Percentiles rank a stretch among this genome's conserved stretches.
Conservation (phyloP, 2,888 invertebrate genomes). For the Meiosimyza decipiens region DNA sequence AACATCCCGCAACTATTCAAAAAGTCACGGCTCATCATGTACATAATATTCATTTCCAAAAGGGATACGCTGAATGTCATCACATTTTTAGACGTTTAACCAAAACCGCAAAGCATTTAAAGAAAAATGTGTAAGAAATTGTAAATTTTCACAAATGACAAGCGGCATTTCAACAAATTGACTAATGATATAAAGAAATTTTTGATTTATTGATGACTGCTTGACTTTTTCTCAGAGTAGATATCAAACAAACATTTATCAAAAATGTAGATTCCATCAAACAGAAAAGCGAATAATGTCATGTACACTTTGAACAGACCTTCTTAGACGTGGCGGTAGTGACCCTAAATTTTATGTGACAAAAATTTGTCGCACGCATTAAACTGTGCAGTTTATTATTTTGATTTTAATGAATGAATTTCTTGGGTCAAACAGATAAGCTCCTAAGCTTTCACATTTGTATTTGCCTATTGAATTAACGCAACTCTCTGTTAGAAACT, state of each 20-base stretch:
- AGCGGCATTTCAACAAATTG: conserved; percentile 3
- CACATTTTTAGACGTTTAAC: background rate
- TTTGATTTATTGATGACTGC: conserved; percentile 22
- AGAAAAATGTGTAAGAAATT: background rate
- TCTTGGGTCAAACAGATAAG: too few relatives aligned
- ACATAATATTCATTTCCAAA: background rate
- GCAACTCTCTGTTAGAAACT: too few relatives aligned
- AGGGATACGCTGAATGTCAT: background rate
- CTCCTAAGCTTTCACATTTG: too few relatives aligned
- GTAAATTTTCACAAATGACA: background rate
- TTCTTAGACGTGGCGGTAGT: too few relatives aligned
- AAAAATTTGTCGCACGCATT: too few relatives aligned
- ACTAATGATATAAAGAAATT: conserved; percentile 10
- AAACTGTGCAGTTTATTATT: too few relatives aligned
- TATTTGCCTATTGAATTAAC: too few relatives aligned
- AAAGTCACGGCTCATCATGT: background rate
- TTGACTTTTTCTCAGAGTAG: background rate
- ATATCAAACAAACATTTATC: conserved; percentile 6
- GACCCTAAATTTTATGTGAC: too few relatives aligned
- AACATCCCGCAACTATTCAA: background rate
- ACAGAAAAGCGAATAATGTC: too few relatives aligned
- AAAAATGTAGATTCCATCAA: background rate
- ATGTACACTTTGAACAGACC: too few relatives aligned
- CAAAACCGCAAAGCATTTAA: background rate
- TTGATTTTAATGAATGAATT: too few relatives aligned